Base-by-base conservation (phyloP, 2,797 vertebrate species). In the Pangasius mekongensis region DNA sequence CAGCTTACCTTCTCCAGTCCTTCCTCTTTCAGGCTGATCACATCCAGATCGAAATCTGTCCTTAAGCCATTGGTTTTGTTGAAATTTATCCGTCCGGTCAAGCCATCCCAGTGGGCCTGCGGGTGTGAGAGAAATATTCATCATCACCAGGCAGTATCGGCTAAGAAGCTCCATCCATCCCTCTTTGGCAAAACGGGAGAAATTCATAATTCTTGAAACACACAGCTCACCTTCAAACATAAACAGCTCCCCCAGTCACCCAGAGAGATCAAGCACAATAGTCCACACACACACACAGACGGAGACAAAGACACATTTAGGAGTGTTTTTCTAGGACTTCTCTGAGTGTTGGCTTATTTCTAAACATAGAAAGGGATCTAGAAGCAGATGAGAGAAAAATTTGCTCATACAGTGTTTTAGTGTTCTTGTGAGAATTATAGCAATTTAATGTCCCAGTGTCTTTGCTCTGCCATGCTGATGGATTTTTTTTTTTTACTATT, bases 31-130 rank as follows among this genome's bases (percentile, higher is more conserved):
- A 99, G 97, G 93, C 98, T 99, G 94, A 99, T 99, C 91, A 99
- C 98, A 94, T 99, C 98, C 87, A 99, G 97, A 95, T 99, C 98
- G 93, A 99, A 99, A 96, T 99, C 98, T 89, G 98, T 99, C 94
- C 98, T 96, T 94, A 99, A 96, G 86, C 98, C 98, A 86, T 99
- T 99, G 89, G 97, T 98, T 95, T 97, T 97, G 94, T 99, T 99
- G 94, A 99, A 99, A 91, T 97, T 97, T 96, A 99, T 99, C 93
- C 98, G 97, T 77, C 98, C 98, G 20, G 98, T 99, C 91, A 99
- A 96, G 83, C 98, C 98, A 92, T 99, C 98, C 98, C 98, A 99
- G 89, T 99, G 98, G 89, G 98, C 98, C 98, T 99, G 88, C 7
- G 89, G 80, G 83, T 90, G 91, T 91, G 91, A 84, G 87, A 84